Conservation (phyloP, 2,888 invertebrate species). For the Adelphocoris suturalis region DNA sequence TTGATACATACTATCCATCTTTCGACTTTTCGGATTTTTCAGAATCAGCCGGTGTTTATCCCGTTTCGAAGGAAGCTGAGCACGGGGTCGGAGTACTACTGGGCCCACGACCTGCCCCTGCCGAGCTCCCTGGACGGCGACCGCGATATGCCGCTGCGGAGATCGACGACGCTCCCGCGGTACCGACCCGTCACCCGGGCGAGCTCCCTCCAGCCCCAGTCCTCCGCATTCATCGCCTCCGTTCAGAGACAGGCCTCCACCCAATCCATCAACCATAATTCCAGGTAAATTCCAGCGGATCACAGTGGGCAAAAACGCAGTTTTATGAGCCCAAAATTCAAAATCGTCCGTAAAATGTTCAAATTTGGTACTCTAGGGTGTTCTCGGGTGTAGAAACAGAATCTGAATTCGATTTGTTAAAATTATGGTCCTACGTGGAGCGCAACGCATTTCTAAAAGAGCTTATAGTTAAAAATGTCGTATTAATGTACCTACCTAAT, state of each 20-base stretch:
- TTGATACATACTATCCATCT: too few relatives aligned
- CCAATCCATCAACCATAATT: slow-evolving; percentile 78
- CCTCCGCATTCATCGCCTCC: slow-evolving; percentile 78
- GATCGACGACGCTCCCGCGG: slow-evolving; percentile 72
- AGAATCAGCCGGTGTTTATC: slow-evolving; percentile 77
- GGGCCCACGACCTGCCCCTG: slow-evolving; percentile 83
- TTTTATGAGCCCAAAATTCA: too few relatives aligned
- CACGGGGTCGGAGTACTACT: slow-evolving; percentile 81
- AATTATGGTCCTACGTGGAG: too few relatives aligned
- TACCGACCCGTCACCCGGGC: slow-evolving; percentile 77
- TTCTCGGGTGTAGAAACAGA: too few relatives aligned
- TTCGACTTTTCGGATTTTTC: slow-evolving; percentile 12
- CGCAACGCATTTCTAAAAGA: too few relatives aligned
- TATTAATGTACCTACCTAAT: too few relatives aligned
- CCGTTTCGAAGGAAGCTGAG: slow-evolving; percentile 80
- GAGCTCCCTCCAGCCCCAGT: slow-evolving; percentile 78
- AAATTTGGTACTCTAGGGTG: too few relatives aligned
- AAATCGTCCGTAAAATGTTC: too few relatives aligned
- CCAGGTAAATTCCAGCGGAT: slow-evolving; percentile 65
- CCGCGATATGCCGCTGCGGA: slow-evolving; percentile 57
- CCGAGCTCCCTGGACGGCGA: slow-evolving; percentile 78
- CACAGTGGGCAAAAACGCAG: too few relatives aligned
- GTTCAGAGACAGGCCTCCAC: slow-evolving; percentile 81
- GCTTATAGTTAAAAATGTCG: too few relatives aligned
- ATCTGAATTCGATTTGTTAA: too few relatives aligned